These are phyloP conservation scores for Protodeltote pygarga DNA, from an alignment of 2,888 invertebrate species.

Conservation along the genomic window DNA sequence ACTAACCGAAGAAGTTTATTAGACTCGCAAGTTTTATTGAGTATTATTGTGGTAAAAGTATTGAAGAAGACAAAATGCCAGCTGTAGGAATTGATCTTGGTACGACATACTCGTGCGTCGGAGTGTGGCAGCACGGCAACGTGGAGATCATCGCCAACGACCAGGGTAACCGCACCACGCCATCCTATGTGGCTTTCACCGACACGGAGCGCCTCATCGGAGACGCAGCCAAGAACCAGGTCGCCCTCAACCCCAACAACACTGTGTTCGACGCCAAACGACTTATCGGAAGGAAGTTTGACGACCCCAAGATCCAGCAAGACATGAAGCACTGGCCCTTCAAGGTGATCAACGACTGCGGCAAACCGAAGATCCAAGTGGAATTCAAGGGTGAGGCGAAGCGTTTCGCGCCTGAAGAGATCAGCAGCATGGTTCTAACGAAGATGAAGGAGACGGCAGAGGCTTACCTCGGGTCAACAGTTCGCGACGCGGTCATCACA, in stretches of 20 bases:
- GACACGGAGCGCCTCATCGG: conserved; percentile 90
- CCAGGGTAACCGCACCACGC: conserved; percentile 91
- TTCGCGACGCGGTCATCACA: conserved; percentile 92
- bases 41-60: conserved; percentile 24
- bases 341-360: conserved; percentile 88
- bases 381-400: conserved; percentile 89
- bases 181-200: conserved; percentile 91
- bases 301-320: conserved; percentile 90
- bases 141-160: conserved; percentile 91
- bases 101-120: conserved; percentile 86
- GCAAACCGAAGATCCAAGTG: conserved; percentile 90
- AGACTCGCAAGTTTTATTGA: conserved; percentile 17
- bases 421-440: conserved; percentile 92
- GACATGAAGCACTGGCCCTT: conserved; percentile 96
- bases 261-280: conserved; percentile 92
- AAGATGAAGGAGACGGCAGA: conserved; percentile 94
- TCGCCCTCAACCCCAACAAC: conserved; percentile 91
- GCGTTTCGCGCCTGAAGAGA: conserved; percentile 89
- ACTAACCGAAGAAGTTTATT: conserved; percentile 58
- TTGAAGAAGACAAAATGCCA: conserved; percentile 70
- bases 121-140: conserved; percentile 88
- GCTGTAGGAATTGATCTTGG: conserved; percentile 87
- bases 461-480: conserved; percentile 89
- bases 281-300: conserved; percentile 92
- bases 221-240: conserved; percentile 91